phyloP scores from a whole-genome alignment of 2,797 vertebrate species.

The Sebastes itinus region DNA sequence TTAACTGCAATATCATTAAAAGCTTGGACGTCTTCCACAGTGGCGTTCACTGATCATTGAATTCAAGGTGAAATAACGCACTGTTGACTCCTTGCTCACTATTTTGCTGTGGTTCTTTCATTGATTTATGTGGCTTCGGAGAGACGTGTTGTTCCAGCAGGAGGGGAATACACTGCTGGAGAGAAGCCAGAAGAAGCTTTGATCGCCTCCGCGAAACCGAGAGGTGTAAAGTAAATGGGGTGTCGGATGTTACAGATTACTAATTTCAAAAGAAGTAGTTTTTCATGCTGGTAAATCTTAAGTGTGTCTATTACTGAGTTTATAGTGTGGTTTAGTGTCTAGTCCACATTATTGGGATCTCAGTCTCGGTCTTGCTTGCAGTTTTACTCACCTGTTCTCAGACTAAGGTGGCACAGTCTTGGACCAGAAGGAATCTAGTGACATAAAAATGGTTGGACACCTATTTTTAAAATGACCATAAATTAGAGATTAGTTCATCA shows the following conservation, averaged over 20 bases:
- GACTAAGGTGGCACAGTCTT: neutral
- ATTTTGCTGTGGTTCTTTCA: conserved; percentile 25
- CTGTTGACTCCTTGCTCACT: conserved; percentile 38
- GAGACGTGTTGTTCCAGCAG: conserved; percentile 36
- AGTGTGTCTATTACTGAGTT: neutral
- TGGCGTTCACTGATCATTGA: conserved; percentile 42
- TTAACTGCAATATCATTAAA: conserved; percentile 34
- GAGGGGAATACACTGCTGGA: conserved; percentile 5
- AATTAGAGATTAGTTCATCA: neutral
- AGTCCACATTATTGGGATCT: neutral
- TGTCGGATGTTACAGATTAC: conserved; percentile 11
- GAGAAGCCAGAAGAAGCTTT: conserved; percentile 23
- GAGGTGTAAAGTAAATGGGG: conserved; percentile 36
- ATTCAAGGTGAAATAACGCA: conserved; percentile 27
- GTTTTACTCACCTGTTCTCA: neutral
- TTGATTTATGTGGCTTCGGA: conserved; percentile 51
- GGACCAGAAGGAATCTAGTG: neutral
- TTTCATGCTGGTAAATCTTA: conserved; percentile 2
- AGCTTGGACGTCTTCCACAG: conserved; percentile 43
- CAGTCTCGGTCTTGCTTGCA: neutral
- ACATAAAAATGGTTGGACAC: neutral
- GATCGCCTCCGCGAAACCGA: conserved; percentile 21
- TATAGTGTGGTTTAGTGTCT: neutral
- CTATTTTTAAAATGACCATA: neutral
- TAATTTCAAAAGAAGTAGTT: conserved; percentile 14